phyloP scores from a whole-genome alignment of 2,888 invertebrate genomes.

The Ellobium chinense region DNA sequence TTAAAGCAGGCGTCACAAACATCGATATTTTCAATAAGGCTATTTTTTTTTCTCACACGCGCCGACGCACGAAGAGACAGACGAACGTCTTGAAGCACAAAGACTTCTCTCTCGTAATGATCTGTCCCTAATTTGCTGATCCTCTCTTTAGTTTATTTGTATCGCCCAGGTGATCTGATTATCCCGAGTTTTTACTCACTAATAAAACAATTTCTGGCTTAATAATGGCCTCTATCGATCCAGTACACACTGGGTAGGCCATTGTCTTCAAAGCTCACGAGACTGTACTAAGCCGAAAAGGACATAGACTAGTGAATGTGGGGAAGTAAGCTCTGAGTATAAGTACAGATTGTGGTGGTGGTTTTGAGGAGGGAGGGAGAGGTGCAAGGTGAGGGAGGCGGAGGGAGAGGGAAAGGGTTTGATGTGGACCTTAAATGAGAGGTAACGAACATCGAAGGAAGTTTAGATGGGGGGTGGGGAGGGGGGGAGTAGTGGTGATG shows the following conservation, averaged over 20 bases:
- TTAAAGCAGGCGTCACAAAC: constrained; percentile 6
- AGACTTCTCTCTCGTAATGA: constrained; percentile 20
- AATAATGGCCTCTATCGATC: constrained; percentile 28
- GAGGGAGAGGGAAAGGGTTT: neutral
- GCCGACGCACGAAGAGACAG: constrained; percentile 16
- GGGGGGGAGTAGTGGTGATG: too few species aligned
- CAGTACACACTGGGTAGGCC: too few species aligned
- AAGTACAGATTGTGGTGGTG: too few species aligned
- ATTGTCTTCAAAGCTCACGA: too few species aligned
- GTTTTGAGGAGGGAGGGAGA: neutral
- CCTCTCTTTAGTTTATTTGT: constrained; percentile 28
- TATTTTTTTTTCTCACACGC: constrained; percentile 16
- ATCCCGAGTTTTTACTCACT: constrained; percentile 13
- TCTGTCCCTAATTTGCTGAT: constrained; percentile 27
- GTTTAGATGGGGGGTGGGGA: too few species aligned
- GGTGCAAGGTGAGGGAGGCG: neutral
- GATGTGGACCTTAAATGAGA: too few species aligned
- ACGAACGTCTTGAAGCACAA: constrained; percentile 8
- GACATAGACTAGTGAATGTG: too few species aligned
- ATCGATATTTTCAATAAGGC: constrained; percentile 30
- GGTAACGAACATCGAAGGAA: too few species aligned
- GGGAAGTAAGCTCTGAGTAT: neutral
- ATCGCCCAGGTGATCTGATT: constrained; percentile 27
- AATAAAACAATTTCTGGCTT: constrained; percentile 14
- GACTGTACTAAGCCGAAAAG: too few species aligned